These are phyloP conservation scores for Drosophila falleni DNA, from an alignment of 2,888 invertebrate species.

Conservation along the genomic window DNA sequence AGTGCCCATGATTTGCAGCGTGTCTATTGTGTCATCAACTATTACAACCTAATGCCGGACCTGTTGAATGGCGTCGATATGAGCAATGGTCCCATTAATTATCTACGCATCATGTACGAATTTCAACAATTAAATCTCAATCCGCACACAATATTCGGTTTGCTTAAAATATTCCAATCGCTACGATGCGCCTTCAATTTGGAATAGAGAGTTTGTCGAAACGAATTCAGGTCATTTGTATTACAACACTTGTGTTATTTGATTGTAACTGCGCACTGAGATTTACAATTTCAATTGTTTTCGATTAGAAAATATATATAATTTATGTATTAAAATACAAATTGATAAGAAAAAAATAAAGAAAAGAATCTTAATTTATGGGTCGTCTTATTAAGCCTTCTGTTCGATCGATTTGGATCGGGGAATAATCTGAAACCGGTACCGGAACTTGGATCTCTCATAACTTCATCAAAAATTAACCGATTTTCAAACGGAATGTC, in stretches of 20 bases:
- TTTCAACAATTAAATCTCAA: constrained; percentile 80
- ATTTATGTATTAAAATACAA: constrained; percentile 24
- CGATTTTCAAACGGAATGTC: no score
- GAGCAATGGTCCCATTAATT: constrained; percentile 74
- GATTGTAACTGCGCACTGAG: constrained; percentile 4
- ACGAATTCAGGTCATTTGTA: not conserved
- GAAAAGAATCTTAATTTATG: not conserved
- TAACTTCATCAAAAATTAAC: no score
- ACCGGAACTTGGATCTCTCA: no score
- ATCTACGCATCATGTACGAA: constrained; percentile 81
- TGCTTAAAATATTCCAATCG: constrained; percentile 79
- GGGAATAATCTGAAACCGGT: no score
- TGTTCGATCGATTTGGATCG: no score
- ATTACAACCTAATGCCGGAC: constrained; percentile 82
- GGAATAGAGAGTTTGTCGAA: constrained; percentile 9
- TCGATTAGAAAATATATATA: constrained; percentile 12
- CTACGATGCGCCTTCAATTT: constrained; percentile 33
- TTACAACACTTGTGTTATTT: not conserved
- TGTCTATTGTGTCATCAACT: constrained; percentile 80
- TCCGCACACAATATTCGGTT: constrained; percentile 77
- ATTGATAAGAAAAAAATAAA: constrained; percentile 3
- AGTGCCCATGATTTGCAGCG: constrained; percentile 71
- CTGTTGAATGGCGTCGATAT: constrained; percentile 80
- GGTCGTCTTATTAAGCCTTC: not conserved
- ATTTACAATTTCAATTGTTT: constrained; percentile 28